Evolutionary conservation across 2,888 invertebrate species (phyloP).

Genomic region (Lacanobia wlatinum): DNA sequence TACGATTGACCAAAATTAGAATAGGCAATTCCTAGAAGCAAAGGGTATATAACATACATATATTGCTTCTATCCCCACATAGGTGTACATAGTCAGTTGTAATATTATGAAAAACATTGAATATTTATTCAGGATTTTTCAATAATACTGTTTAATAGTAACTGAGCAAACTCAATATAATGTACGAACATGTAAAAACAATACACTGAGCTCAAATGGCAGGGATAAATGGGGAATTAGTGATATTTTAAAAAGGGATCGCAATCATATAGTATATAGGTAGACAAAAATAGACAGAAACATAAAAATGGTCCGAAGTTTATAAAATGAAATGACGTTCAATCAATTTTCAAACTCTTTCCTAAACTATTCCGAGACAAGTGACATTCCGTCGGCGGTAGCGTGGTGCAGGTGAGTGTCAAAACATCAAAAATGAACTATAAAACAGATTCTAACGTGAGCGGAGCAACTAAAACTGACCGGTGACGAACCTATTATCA

Average conservation of each 20-base stretch:
- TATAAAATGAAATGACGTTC: too few relatives aligned
- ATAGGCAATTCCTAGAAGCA: not conserved
- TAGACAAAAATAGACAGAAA: not conserved
- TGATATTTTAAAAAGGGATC: not conserved
- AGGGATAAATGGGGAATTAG: not conserved
- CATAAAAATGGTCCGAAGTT: too few relatives aligned
- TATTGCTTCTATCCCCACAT: not conserved
- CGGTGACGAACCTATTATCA: too few relatives aligned
- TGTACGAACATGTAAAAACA: slow-evolving; percentile 12
- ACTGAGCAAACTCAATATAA: slow-evolving; percentile 8
- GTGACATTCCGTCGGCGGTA: too few relatives aligned
- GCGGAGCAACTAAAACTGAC: too few relatives aligned
- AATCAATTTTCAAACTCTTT: too few relatives aligned
- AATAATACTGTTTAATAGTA: not conserved
- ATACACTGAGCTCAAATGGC: not conserved
- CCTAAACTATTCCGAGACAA: too few relatives aligned
- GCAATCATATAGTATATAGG: not conserved
- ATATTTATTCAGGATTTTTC: slow-evolving; percentile 29
- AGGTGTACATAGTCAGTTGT: not conserved
- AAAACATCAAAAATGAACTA: too few relatives aligned
- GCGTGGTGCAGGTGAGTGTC: too few relatives aligned
- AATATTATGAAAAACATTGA: slow-evolving; percentile 11
- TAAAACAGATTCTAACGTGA: too few relatives aligned
- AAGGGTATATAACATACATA: not conserved
- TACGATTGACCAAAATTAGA: not conserved